phyloP scores from a whole-genome alignment of 2,797 vertebrate species.

The Rhodeus uyekii region DNA sequence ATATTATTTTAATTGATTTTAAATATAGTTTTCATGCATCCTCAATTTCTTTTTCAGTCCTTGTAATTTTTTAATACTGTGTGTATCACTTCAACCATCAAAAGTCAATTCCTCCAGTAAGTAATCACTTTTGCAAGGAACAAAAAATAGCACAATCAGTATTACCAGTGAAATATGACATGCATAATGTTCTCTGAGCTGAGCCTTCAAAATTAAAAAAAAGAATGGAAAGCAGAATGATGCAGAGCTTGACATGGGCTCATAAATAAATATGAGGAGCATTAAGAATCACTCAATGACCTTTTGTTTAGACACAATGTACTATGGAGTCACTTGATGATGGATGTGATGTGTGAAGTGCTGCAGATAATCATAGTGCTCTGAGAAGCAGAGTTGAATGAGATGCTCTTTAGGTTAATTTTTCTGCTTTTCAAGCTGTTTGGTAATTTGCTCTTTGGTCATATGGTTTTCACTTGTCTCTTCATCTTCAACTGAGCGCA shows the following conservation, averaged over 20 bases:
- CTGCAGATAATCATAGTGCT: background rate
- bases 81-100: background rate
- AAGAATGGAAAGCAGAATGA: background rate
- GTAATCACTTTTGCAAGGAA: background rate
- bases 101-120: background rate
- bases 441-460: constrained; percentile 21
- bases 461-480: background rate
- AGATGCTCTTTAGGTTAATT: constrained; percentile 21
- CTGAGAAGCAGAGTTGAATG: background rate
- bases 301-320: background rate
- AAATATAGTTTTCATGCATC: background rate
- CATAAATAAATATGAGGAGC: background rate
- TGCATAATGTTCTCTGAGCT: background rate
- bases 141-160: background rate
- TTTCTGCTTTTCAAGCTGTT: constrained; percentile 6
- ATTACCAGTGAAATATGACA: background rate
- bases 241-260: constrained; percentile 1
- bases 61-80: background rate
- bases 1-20: background rate
- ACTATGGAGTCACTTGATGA: constrained; percentile 7
- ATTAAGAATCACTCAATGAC: background rate
- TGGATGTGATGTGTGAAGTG: constrained; percentile 16
- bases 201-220: background rate
- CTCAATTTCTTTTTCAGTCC: background rate
- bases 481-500: background rate